phyloP scores from a whole-genome alignment of 2,113 vertebrate genomes.

The Nesoenas mayeri region DNA sequence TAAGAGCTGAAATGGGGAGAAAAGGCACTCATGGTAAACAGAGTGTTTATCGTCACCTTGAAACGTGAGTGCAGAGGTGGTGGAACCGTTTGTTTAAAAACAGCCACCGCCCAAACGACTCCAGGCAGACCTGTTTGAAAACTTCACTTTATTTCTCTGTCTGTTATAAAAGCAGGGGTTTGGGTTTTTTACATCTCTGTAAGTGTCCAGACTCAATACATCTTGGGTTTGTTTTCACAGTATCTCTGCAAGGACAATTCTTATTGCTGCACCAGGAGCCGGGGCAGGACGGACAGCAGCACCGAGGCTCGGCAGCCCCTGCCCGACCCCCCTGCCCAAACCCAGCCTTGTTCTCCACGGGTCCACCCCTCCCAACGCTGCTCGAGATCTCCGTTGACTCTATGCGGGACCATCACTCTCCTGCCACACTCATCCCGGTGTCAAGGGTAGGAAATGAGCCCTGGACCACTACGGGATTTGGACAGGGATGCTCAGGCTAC shows the following conservation, averaged over 20 bases:
- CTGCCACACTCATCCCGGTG: neutral
- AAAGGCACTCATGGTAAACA: accelerated
- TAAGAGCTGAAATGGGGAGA: neutral
- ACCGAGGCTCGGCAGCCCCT: neutral
- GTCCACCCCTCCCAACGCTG: neutral
- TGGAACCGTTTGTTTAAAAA: neutral
- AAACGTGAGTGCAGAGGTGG: neutral
- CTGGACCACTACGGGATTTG: neutral
- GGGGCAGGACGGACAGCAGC: neutral
- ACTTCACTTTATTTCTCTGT: constrained; percentile 78
- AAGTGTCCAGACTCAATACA: constrained; percentile 65
- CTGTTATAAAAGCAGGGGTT: constrained; percentile 68
- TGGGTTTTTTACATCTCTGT: constrained; percentile 56
- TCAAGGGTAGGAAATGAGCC: neutral
- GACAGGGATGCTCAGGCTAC: neutral
- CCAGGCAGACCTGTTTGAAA: constrained; percentile 64
- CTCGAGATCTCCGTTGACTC: accelerated
- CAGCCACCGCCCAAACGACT: constrained; percentile 26
- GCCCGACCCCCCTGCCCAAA: neutral
- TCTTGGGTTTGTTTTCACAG: constrained; percentile 72
- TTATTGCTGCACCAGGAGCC: constrained; percentile 71
- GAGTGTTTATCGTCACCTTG: neutral
- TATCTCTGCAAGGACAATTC: constrained; percentile 64
- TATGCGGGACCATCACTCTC: neutral
- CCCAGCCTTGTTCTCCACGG: neutral